These are phyloP conservation scores for Prochilodus magdalenae DNA, from an alignment of 2,113 vertebrate genomes.

Conservation along the genomic window DNA sequence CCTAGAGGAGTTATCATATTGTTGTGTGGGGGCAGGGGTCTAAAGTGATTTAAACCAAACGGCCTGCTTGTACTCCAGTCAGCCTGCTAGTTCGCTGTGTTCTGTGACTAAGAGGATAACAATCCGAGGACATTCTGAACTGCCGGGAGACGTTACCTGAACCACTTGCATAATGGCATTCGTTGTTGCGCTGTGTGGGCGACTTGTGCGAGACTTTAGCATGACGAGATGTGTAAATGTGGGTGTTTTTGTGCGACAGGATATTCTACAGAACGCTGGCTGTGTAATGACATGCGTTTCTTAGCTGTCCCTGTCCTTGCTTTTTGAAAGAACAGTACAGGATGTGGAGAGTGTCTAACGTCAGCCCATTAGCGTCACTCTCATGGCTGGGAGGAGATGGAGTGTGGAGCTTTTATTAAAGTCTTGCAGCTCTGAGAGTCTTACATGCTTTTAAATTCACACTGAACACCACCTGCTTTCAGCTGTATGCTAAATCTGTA, in stretches of 20 bases:
- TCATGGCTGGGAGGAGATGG: neutral
- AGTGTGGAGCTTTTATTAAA: neutral
- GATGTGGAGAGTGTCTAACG: conserved; percentile 13
- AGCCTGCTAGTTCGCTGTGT: neutral
- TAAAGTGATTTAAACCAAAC: too few species aligned
- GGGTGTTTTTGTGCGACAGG: conserved; percentile 26
- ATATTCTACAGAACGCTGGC: conserved; percentile 29
- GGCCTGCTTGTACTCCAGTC: neutral
- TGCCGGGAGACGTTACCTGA: neutral
- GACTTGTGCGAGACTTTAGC: conserved; percentile 22
- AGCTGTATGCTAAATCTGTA: neutral
- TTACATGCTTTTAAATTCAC: neutral
- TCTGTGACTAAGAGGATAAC: conserved; percentile 13
- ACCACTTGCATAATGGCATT: conserved; percentile 11
- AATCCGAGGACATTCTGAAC: conserved; percentile 15
- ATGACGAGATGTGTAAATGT: conserved; percentile 23
- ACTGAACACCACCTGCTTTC: neutral
- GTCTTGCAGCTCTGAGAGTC: neutral
- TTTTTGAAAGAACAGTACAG: neutral
- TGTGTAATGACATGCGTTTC: neutral
- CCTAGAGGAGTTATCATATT: too few species aligned
- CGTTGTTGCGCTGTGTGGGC: conserved; percentile 8
- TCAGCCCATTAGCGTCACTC: conserved; percentile 22
- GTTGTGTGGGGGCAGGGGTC: too few species aligned
- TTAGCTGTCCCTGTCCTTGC: conserved; percentile 1